Evolutionary conservation across 2,113 vertebrate species (phyloP).

Genomic region (Crotalus helleri): DNA sequence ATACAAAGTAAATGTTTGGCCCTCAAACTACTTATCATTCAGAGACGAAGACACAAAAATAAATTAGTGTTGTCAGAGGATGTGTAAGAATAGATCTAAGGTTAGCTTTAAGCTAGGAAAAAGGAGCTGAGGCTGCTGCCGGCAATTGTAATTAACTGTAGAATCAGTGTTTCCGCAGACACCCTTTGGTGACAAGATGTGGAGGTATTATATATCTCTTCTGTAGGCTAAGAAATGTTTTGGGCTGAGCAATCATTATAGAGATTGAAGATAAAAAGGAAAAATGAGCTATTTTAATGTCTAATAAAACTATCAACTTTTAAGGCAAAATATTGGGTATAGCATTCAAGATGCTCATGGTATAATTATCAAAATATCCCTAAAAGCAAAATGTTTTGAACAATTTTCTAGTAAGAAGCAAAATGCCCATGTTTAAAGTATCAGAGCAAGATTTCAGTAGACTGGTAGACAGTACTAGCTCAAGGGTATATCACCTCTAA

Average conservation of each 20-base stretch:
- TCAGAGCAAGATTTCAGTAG: background rate
- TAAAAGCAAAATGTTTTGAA: slow-evolving; percentile 16
- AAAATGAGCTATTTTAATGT: background rate
- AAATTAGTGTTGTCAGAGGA: background rate
- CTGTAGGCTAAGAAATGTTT: background rate
- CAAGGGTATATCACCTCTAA: background rate
- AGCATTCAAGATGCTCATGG: background rate
- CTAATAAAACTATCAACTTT: background rate
- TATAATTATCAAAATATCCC: background rate
- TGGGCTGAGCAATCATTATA: slow-evolving; percentile 5
- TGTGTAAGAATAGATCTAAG: background rate
- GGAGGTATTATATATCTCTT: background rate
- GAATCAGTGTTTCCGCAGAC: background rate
- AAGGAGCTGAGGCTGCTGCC: background rate
- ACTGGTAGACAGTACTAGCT: background rate
- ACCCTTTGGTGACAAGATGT: background rate
- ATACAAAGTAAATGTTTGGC: background rate
- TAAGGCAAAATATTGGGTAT: background rate
- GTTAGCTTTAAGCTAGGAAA: background rate
- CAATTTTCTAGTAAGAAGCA: background rate
- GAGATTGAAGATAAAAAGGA: background rate
- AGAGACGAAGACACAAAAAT: background rate
- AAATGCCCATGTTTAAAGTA: background rate
- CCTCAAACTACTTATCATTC: background rate
- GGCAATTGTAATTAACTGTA: background rate